These are phyloP conservation scores for Chrysolina oricalcia DNA, from an alignment of 2,888 invertebrate species.

Conservation along the genomic window DNA sequence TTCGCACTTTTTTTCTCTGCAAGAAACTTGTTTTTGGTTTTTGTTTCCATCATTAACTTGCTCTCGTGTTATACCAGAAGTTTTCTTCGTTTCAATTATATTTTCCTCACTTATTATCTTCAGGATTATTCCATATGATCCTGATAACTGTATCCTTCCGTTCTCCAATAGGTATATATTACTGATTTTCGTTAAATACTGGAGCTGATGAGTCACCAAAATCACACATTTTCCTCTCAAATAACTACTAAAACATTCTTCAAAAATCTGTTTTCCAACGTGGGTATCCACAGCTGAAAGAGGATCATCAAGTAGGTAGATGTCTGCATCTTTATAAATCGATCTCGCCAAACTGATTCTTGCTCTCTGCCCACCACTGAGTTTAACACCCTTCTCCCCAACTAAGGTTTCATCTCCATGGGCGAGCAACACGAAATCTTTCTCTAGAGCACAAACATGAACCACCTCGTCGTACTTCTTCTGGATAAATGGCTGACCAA, in stretches of 20 bases:
- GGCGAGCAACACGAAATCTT: conserved; percentile 83
- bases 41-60: conserved; percentile 28
- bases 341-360: conserved; percentile 90
- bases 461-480: conserved; percentile 80
- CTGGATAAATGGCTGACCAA: conserved; percentile 84
- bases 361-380: conserved; percentile 89
- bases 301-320: conserved; percentile 92
- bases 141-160: conserved; percentile 75
- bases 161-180: conserved; percentile 75
- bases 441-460: conserved; percentile 80
- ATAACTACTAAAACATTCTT: conserved; percentile 80
- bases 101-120: conserved; percentile 63
- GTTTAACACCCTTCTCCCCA: conserved; percentile 81
- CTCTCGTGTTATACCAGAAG: conserved; percentile 66
- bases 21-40: conserved; percentile 54
- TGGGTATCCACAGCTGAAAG: conserved; percentile 92
- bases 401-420: conserved; percentile 87
- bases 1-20: conserved; percentile 76
- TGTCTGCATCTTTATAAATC: conserved; percentile 84
- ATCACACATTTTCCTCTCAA: conserved; percentile 80
- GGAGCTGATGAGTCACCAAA: conserved; percentile 83
- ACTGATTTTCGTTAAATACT: conserved; percentile 76
- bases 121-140: conserved; percentile 81
- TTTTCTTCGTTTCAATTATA: conserved; percentile 48
- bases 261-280: conserved; percentile 90